phyloP scores from a whole-genome alignment of 2,888 invertebrate genomes.

The Apocheima hispidaria region DNA sequence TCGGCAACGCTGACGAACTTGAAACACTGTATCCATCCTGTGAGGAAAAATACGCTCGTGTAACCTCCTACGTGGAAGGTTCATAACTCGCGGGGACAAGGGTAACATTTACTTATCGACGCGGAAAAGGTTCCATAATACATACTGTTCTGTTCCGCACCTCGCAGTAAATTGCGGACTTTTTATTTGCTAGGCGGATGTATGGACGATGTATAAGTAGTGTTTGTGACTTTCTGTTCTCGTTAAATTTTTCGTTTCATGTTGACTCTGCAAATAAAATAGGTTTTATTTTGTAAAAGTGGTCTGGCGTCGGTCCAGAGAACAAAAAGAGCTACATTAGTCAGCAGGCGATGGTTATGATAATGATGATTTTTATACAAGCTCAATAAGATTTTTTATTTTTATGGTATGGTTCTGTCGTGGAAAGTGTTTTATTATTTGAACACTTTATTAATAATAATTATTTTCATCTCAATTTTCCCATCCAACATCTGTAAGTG shows the following conservation, averaged over 20 bases:
- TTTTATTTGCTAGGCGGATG: slow-evolving; percentile 67
- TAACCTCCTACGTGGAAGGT: slow-evolving; percentile 63
- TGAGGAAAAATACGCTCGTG: slow-evolving; percentile 65
- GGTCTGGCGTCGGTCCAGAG: too few species aligned
- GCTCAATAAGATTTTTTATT: too few species aligned
- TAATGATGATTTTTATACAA: too few species aligned
- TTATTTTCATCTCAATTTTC: too few species aligned
- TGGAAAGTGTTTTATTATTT: too few species aligned
- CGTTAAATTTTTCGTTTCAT: slow-evolving; percentile 40
- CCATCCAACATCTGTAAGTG: too few species aligned
- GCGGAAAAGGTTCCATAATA: slow-evolving; percentile 78
- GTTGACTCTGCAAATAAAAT: not conserved
- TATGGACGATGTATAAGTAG: slow-evolving; percentile 49
- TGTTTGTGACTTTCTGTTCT: slow-evolving; percentile 52
- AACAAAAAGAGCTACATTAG: too few species aligned
- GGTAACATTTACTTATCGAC: slow-evolving; percentile 82
- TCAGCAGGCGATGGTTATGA: too few species aligned
- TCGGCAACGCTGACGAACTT: not conserved
- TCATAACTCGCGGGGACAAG: slow-evolving; percentile 74
- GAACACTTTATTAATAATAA: too few species aligned
- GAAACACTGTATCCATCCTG: slow-evolving; percentile 24
- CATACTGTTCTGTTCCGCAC: slow-evolving; percentile 65
- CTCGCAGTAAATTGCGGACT: slow-evolving; percentile 60
- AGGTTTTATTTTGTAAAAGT: too few species aligned
- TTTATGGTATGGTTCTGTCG: too few species aligned